Conservation (phyloP, 2,888 invertebrate genomes). For the Athrips mouffetella region DNA sequence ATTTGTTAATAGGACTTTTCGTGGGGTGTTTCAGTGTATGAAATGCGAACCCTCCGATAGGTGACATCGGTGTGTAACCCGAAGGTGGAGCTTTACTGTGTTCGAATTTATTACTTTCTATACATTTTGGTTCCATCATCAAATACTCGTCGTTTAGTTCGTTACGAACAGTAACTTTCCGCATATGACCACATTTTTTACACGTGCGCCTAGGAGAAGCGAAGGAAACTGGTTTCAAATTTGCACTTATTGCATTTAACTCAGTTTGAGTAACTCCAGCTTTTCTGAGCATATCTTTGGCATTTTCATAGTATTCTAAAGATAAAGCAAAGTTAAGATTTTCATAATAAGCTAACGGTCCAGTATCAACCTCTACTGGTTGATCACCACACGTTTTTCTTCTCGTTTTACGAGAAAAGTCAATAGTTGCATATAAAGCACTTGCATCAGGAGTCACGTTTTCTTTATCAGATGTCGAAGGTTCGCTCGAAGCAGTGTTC, state of each 20-base stretch:
- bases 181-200: slow-evolving; percentile 80
- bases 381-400: slow-evolving; percentile 36
- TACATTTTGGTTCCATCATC: slow-evolving; percentile 81
- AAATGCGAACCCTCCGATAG: slow-evolving; percentile 73
- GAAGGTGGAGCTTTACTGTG: slow-evolving; percentile 38
- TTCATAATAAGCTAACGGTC: slow-evolving; percentile 80
- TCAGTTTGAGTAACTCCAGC: slow-evolving; percentile 77
- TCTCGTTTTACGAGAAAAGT: slow-evolving; percentile 81
- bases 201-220: slow-evolving; percentile 60
- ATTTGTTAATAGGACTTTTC: slow-evolving; percentile 42
- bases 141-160: slow-evolving; percentile 78
- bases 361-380: slow-evolving; percentile 55
- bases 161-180: slow-evolving; percentile 19
- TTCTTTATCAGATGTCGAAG: slow-evolving; percentile 70
- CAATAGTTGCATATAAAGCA: slow-evolving; percentile 84
- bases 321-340: slow-evolving; percentile 88
- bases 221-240: slow-evolving; percentile 44
- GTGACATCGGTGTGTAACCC: slow-evolving; percentile 87
- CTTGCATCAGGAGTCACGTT: slow-evolving; percentile 61
- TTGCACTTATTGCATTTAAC: slow-evolving; percentile 60
- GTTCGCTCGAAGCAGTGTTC: slow-evolving; percentile 37
- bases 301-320: slow-evolving; percentile 87
- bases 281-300: slow-evolving; percentile 81
- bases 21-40: slow-evolving; percentile 57
- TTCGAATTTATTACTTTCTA: slow-evolving; percentile 21